Percentiles rank a stretch among this genome's conserved stretches.
phyloP scores from a whole-genome alignment of 2,113 vertebrate species.

The Chelonoidis abingdonii region DNA sequence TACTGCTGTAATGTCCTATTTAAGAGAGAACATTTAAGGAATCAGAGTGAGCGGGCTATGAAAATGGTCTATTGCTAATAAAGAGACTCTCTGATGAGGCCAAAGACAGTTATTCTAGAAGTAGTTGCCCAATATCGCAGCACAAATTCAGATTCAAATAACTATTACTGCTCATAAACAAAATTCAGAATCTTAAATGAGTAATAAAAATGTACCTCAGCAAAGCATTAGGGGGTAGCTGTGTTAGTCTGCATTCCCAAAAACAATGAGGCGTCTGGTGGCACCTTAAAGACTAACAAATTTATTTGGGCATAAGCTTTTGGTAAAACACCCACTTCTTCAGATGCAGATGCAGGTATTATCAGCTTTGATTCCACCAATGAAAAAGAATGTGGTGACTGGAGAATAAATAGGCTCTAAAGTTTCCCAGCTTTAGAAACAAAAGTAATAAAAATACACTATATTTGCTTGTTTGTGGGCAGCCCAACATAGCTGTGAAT shows the following conservation, averaged over 20 bases:
- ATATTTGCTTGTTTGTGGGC: background rate
- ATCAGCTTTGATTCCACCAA: background rate
- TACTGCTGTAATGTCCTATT: background rate
- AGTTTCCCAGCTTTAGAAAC: background rate
- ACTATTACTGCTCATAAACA: background rate
- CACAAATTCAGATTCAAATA: background rate
- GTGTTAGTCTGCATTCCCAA: too few species aligned
- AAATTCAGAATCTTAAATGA: background rate
- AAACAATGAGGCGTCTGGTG: too few species aligned
- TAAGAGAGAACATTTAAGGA: background rate
- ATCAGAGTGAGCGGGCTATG: background rate
- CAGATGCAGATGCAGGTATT: background rate
- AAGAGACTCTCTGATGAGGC: background rate
- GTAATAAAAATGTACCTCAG: background rate
- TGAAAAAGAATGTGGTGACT: background rate
- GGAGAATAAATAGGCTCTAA: background rate
- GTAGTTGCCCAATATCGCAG: background rate
- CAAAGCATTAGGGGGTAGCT: background rate
- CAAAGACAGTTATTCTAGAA: background rate
- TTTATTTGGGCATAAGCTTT: too few species aligned
- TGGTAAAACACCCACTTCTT: too few species aligned
- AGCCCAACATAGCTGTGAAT: background rate
- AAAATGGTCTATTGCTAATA: background rate
- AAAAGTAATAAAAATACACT: background rate
- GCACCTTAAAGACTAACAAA: too few species aligned